Evolutionary conservation across 2,113 vertebrate species (phyloP), one percentile per base, ranked within the genome.

Genomic region (Oplegnathus fasciatus): DNA sequence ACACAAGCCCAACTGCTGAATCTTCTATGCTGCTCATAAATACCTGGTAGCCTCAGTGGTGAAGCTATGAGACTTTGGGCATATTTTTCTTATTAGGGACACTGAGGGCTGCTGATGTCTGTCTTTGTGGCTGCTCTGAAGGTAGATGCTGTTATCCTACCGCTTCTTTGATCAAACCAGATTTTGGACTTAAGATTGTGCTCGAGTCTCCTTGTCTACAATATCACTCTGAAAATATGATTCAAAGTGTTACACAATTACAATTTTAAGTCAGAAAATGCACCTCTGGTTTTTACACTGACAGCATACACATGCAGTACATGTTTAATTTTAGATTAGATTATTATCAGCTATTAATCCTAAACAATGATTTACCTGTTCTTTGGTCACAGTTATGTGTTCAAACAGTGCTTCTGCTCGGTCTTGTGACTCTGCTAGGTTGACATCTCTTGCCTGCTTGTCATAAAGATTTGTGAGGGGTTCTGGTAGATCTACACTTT

Each of bases 111-210:
- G 40, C 13, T 65, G 32, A 65, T 40, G 62, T 65, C 62, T 65
- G 22, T 65, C 34, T 42, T 42, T 65, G 62, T n/a, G n/a, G 62
- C 62, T 42, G 62, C 62, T 65, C 62, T 65, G 62, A 42, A 22
- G 37, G 34, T 40, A n/a, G 22, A 65, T 42, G 37, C 37, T 65
- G 22, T 65, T 40, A 65, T 65, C 62, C 37, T 14, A 42, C 22
- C 22, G 1, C 22, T 13, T 65, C 37, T 65, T 65, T 65, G 22
- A 14, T 65, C 62, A 65, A 42, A 65, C 22, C 62, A 65, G 20
- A 42, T 65, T 37, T 65, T 40, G 62, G 62, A 65, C 62, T 64
- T 42, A n/a, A 10, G 40, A 10, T 9, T 22, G 32, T 37, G 17
- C 61, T 37, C 3, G 17, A 65, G 22, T 65, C 32, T 18, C 48